These are phyloP conservation scores for Stomorhina lunata DNA, from an alignment of 2,888 invertebrate species.

Conservation along the genomic window DNA sequence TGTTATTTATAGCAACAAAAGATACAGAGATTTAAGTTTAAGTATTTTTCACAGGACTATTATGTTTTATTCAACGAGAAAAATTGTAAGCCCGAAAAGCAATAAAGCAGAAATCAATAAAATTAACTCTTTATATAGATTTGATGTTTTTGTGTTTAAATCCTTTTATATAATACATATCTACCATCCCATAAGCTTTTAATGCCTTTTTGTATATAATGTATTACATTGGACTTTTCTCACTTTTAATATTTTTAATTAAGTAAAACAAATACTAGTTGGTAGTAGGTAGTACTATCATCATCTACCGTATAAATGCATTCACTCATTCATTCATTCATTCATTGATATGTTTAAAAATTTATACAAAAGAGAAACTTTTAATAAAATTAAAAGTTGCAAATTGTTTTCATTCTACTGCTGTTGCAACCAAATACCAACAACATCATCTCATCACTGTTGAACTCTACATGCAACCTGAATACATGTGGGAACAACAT, in stretches of 20 bases:
- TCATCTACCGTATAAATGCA: no score
- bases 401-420: constrained; percentile 44
- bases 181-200: no score
- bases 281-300: no score
- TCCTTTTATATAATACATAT: no score
- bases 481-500: constrained; percentile 44
- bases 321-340: no score
- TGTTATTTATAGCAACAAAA: constrained; percentile 37
- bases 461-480: neutral
- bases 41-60: neutral
- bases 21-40: constrained; percentile 25
- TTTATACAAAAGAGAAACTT: constrained; percentile 10
- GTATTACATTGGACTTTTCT: no score
- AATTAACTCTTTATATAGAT: constrained; percentile 30
- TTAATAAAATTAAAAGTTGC: constrained; percentile 50
- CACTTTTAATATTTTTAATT: constrained; percentile 11
- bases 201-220: no score
- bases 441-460: constrained; percentile 4
- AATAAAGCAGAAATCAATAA: neutral
- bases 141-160: neutral
- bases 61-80: neutral
- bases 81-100: no score
- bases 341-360: constrained; percentile 1
- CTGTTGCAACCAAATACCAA: no score
- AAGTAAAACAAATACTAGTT: neutral